Evolutionary conservation across 2,888 invertebrate genomes (phyloP).

Genomic region (Macaria liturata): DNA sequence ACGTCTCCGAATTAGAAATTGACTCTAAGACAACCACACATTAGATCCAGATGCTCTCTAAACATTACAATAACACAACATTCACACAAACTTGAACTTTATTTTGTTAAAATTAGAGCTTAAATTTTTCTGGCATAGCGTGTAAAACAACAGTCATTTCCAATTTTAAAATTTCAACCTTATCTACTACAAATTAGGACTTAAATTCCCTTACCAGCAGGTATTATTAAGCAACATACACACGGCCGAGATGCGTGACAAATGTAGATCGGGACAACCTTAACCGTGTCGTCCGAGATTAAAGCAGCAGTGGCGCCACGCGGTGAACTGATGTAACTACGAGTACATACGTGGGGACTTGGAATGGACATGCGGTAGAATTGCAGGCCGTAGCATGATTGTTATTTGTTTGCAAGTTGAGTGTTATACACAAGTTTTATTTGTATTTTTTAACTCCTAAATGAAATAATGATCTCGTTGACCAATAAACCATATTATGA

Average conservation of each 20-base stretch:
- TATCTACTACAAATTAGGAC: conserved; percentile 4
- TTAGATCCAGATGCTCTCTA: conserved; percentile 23
- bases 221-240: conserved; percentile 24
- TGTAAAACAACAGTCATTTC: not conserved
- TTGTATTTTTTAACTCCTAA: too few species aligned
- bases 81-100: too few species aligned
- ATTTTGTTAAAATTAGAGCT: too few species aligned
- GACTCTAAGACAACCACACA: conserved; percentile 6
- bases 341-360: conserved; percentile 28
- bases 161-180: conserved; percentile 10
- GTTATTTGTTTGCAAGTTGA: too few species aligned
- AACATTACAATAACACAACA: too few species aligned
- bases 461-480: too few species aligned
- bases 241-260: conserved; percentile 40
- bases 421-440: too few species aligned
- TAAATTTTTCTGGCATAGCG: conserved; percentile 4
- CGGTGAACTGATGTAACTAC: conserved; percentile 46
- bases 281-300: conserved; percentile 54
- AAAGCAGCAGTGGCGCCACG: conserved; percentile 40
- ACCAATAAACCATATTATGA: too few species aligned
- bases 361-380: conserved; percentile 17
- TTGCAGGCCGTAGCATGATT: too few species aligned
- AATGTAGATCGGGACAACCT: conserved; percentile 55
- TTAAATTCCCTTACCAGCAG: conserved; percentile 5
- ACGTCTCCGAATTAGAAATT: conserved; percentile 9